Conservation (phyloP, 2,888 invertebrate genomes). For the Sicus ferrugineus region DNA sequence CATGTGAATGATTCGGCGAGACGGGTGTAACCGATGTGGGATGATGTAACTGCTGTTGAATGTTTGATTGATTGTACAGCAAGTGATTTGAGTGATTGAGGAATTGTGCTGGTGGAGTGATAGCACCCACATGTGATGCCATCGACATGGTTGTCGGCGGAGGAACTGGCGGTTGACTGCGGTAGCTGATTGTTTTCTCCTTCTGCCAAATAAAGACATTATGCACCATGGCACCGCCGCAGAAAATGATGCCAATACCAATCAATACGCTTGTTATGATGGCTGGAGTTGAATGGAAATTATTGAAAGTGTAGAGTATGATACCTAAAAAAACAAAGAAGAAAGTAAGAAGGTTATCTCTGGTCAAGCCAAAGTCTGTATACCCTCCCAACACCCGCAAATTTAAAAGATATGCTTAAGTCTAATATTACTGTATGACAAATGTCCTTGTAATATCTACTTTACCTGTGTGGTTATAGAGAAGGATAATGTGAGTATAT, state of each 20-base stretch:
- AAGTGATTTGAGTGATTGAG: conserved; percentile 41
- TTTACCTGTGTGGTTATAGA: too few species aligned
- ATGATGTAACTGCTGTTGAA: conserved; percentile 46
- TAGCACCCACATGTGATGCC: conserved; percentile 49
- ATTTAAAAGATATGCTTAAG: too few species aligned
- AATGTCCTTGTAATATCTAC: too few species aligned
- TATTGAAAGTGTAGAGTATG: conserved; percentile 90
- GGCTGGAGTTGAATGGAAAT: conserved; percentile 90
- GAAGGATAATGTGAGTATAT: too few species aligned
- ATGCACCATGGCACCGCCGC: conserved; percentile 92
- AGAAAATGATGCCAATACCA: conserved; percentile 90
- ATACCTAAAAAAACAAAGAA: conserved; percentile 72
- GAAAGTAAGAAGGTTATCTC: not conserved
- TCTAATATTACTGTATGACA: too few species aligned
- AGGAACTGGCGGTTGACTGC: conserved; percentile 56
- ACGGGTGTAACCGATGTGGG: conserved; percentile 64
- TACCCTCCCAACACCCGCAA: too few species aligned
- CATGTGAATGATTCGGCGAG: conserved; percentile 64
- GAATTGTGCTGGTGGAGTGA: conserved; percentile 52
- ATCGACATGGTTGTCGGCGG: conserved; percentile 43
- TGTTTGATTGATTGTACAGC: conserved; percentile 18
- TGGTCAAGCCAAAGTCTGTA: too few species aligned
- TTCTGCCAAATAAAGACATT: conserved; percentile 95
- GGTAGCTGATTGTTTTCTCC: conserved; percentile 84
- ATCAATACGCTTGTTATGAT: conserved; percentile 90